phyloP scores from a whole-genome alignment of 1,140 invertebrate species.

The Zaprionus ghesquierei region DNA sequence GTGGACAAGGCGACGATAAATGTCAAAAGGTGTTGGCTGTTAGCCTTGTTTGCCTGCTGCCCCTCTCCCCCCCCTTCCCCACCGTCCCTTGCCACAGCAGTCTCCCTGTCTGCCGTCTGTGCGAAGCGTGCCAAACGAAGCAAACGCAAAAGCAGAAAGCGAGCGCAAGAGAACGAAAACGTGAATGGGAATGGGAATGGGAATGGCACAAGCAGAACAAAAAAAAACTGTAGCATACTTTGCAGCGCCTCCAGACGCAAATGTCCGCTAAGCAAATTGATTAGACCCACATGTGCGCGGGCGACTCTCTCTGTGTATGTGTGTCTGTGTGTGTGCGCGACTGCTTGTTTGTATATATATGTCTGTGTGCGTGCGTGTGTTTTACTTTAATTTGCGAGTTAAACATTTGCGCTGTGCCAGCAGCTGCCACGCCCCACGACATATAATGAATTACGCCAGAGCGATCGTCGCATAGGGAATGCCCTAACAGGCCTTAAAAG shows the following conservation, averaged over 20 bases:
- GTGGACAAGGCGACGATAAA: conserved; percentile 55
- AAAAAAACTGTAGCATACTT: conserved; percentile 54
- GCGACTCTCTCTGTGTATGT: not conserved
- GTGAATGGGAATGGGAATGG: no score
- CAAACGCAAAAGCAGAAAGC: not conserved
- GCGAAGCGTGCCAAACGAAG: not conserved
- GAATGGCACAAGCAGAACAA: no score
- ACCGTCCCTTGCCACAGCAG: no score
- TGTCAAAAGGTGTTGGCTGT: conserved; percentile 67
- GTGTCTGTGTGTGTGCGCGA: not conserved
- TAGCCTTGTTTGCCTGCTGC: conserved; percentile 7
- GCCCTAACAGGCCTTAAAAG: not conserved
- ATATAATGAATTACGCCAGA: not conserved
- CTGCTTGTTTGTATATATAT: no score
- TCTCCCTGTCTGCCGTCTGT: not conserved
- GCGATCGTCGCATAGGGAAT: not conserved
- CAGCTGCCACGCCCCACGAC: conserved; percentile 27
- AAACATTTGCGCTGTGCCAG: conserved; percentile 39
- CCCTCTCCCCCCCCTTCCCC: not conserved
- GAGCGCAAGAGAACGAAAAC: not conserved
- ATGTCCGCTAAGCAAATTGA: conserved; percentile 62
- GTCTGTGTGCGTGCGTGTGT: conserved; percentile 4
- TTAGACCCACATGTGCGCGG: conserved; percentile 38
- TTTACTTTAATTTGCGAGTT: conserved; percentile 37
- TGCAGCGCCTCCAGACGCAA: conserved; percentile 30